Base-by-base conservation (phyloP, 2,113 vertebrate genomes). In the Eonycteris spelaea region DNA sequence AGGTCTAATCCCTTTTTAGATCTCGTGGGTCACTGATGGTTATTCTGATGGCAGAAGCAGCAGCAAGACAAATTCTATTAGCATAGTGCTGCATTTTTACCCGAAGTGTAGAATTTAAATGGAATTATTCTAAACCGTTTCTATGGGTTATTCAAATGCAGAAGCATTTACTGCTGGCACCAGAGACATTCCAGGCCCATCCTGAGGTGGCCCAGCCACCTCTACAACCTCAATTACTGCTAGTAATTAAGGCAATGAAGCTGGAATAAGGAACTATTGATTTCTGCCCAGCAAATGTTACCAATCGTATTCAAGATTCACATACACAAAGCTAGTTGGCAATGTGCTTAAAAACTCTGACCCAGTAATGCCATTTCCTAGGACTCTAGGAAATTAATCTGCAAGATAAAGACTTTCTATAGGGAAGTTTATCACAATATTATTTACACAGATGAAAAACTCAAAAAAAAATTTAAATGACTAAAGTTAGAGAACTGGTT, bases 91-190 rank as follows among this genome's bases (percentile, higher is more conserved):
- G 15, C 24, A 40, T 35, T 94, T 77, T 85, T 70, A 67, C 9
- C 26, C 28, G 40, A 71, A 84, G 59, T 18, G 12, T 12, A 63
- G 61, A 45, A 74, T 35, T 45, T 88, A 67, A 84, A 19, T 19
- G 28, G 30, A 73, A 85, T 90, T 94, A 88, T 61, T 84, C 65
- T 35, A 26, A 80, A 93, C 55, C 30, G 22, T 59, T 45, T 22
- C 63, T 74, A 14, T 40, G 70, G 19, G 21, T 82, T 38, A 65
- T 24, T 33, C 22, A 28, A 18, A 45, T 7, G 45, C 12, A 59
- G 86, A 7, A n/a, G 45, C 15, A 22, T 43, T 68, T 19, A 0
- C 59, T 26, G 30, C 45, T 18, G 77, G 45, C 33, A 51, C 7
- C 48, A 10, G 30, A 43, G 21, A 15, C 19, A 6, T 45, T 18